Conservation (phyloP, 1,140 invertebrate species). For the Cataglyphis hispanica region DNA sequence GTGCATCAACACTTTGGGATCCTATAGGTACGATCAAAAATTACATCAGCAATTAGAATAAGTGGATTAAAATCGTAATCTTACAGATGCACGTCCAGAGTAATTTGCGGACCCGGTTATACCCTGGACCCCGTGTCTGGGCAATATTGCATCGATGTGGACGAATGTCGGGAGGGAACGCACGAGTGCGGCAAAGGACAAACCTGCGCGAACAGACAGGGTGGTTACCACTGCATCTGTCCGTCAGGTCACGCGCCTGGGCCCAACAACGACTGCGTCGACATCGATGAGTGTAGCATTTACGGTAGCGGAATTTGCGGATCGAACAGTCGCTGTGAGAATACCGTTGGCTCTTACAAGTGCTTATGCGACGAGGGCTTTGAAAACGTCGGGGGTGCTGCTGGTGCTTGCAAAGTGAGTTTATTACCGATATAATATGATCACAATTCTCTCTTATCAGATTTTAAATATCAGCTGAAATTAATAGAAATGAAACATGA, state of each 20-base stretch:
- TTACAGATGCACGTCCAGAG: slow-evolving; percentile 87
- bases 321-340: slow-evolving; percentile 86
- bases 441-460: too few relatives aligned
- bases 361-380: slow-evolving; percentile 91
- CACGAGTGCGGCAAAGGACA: slow-evolving; percentile 91
- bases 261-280: slow-evolving; percentile 85
- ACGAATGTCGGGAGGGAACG: slow-evolving; percentile 90
- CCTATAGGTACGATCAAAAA: slow-evolving; percentile 79
- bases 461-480: too few relatives aligned
- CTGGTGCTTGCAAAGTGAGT: slow-evolving; percentile 84
- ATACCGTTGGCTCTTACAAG: slow-evolving; percentile 88
- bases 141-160: slow-evolving; percentile 88
- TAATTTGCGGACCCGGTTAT: slow-evolving; percentile 92
- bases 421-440: too few relatives aligned
- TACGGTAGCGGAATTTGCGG: slow-evolving; percentile 81
- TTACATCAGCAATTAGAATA: background rate
- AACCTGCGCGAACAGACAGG: slow-evolving; percentile 91
- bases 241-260: slow-evolving; percentile 86
- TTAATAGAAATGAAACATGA: too few relatives aligned
- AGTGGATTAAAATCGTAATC: background rate
- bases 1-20: slow-evolving; percentile 88
- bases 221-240: slow-evolving; percentile 92
- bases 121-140: slow-evolving; percentile 84
- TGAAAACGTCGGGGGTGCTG: slow-evolving; percentile 86
- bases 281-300: slow-evolving; percentile 89